These are phyloP conservation scores for Apeira syringaria DNA, from an alignment of 2,888 invertebrate species.

Conservation along the genomic window DNA sequence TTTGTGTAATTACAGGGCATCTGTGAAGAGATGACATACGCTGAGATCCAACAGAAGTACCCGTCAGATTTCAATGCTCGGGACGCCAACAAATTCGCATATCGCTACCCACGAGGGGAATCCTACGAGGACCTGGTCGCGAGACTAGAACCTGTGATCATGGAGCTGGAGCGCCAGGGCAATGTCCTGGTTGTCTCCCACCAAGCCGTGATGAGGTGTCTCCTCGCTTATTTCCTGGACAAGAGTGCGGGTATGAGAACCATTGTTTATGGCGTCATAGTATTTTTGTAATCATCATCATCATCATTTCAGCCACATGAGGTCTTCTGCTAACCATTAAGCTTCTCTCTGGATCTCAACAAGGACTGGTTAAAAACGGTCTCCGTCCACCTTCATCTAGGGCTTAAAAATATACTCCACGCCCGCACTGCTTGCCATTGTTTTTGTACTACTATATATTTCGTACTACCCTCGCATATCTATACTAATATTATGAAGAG, in stretches of 20 bases:
- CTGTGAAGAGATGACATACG: slow-evolving; percentile 99
- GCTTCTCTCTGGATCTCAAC: too few relatives aligned
- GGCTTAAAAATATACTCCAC: too few relatives aligned
- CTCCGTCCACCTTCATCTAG: too few relatives aligned
- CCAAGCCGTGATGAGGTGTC: slow-evolving; percentile 97
- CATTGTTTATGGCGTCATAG: too few relatives aligned
- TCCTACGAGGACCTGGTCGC: slow-evolving; percentile 99
- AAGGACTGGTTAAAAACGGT: too few relatives aligned
- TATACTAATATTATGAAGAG: too few relatives aligned
- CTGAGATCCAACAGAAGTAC: slow-evolving; percentile 96
- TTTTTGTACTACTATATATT: too few relatives aligned
- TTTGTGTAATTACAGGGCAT: slow-evolving; percentile 89
- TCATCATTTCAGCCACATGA: too few relatives aligned
- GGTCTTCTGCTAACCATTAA: too few relatives aligned
- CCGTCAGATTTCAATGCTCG: slow-evolving; percentile 98
- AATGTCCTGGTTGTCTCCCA: slow-evolving; percentile 98
- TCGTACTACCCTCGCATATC: too few relatives aligned
- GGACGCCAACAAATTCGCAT: slow-evolving; percentile 98
- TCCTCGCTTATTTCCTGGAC: slow-evolving; percentile 98
- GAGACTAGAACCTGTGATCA: slow-evolving; percentile 98
- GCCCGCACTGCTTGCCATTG: too few relatives aligned
- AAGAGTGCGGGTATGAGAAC: slow-evolving; percentile 96
- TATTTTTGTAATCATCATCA: too few relatives aligned
- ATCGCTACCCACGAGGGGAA: slow-evolving; percentile 93
- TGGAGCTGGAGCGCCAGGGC: slow-evolving; percentile 98